Base-by-base conservation (phyloP, 2,113 vertebrate genomes). In the Python bivittatus region DNA sequence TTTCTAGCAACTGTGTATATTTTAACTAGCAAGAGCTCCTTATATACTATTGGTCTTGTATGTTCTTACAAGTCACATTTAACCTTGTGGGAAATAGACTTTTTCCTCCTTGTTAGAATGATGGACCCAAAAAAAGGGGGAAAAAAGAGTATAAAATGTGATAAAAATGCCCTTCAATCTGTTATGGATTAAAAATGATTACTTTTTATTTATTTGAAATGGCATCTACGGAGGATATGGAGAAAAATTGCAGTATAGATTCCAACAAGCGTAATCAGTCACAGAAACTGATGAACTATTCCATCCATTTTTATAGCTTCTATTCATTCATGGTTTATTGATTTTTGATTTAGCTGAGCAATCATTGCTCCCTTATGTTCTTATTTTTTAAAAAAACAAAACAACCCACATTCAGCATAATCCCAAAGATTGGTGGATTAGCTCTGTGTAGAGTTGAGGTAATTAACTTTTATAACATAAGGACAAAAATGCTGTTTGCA, bases 361-460 rank as follows among this genome's bases (percentile, higher is more conserved):
- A 23, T 90, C 15, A 54, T 90, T 56, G 29, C 42, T 33, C 84
- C 13, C 3, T 0, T 60, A 54, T 20, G 48, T 64, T 95, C 42
- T 91, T 61, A 22, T 88, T 53, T 92, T 54, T 92, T 23, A 68
- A 93, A 95, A 84, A 86, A 13, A 4, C 8, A n/a, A n/a, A n/a
- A n/a, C n/a, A n/a, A n/a, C 2, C 42, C 13, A 88, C 13, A 20
- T 92, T 92, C 64, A 20, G n/a, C 33, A 42, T 79, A 42, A 22
- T 79, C 72, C 10, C 56, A 23, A 33, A 88, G 38, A 58, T 88
- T 38, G 29, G 33, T 60, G 56, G n/a, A 22, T 33, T 68, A 68
- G 53, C 4, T 54, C n/a, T 79, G 48, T n/a, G 23, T 38, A 54
- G n/a, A 54, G 79, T 72, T 48, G 44, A 52, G 61, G 44, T 68